Evolutionary conservation across 2,888 invertebrate species (phyloP).

Genomic region (Caenorhabditis sp.): DNA sequence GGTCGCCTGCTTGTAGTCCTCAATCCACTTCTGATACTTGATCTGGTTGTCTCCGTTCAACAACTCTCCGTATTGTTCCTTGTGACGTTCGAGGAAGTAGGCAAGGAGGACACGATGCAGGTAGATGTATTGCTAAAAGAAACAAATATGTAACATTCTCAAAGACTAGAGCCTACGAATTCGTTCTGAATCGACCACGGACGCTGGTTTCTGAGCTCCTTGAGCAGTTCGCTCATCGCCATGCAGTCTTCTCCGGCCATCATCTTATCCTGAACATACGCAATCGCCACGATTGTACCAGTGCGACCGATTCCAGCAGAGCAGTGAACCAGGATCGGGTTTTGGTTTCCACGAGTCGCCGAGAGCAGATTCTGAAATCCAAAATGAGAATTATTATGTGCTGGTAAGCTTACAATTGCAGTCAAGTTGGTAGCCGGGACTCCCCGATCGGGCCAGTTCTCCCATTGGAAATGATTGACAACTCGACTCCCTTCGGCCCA

Average conservation of each 20-base stretch:
- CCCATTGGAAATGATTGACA: slow-evolving; percentile 71
- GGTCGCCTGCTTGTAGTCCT: slow-evolving; percentile 42
- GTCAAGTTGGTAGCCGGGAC: slow-evolving; percentile 58
- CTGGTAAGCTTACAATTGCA: slow-evolving; percentile 22
- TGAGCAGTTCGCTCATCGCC: slow-evolving; percentile 66
- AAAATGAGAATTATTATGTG: neutral
- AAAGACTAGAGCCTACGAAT: slow-evolving; percentile 1
- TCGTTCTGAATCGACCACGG: slow-evolving; percentile 73
- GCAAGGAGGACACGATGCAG: slow-evolving; percentile 63
- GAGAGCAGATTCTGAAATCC: slow-evolving; percentile 55
- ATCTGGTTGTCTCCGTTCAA: slow-evolving; percentile 30
- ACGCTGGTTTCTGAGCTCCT: slow-evolving; percentile 68
- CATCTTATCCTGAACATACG: slow-evolving; percentile 66
- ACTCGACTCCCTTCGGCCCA: slow-evolving; percentile 38
- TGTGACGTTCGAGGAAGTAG: slow-evolving; percentile 70
- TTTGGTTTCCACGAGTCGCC: slow-evolving; percentile 56
- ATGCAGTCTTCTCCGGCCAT: slow-evolving; percentile 54
- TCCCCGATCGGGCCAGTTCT: slow-evolving; percentile 74
- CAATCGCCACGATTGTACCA: slow-evolving; percentile 72
- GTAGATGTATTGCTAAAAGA: slow-evolving; percentile 64
- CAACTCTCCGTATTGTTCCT: slow-evolving; percentile 22
- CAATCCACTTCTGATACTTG: slow-evolving; percentile 57
- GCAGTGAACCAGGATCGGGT: slow-evolving; percentile 74
- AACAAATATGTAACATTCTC: neutral
- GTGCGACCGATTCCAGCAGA: slow-evolving; percentile 76